Evolutionary conservation across 2,797 vertebrate species (phyloP), one percentile per base, ranked within the genome.

Genomic region (Delichon dasypus): DNA sequence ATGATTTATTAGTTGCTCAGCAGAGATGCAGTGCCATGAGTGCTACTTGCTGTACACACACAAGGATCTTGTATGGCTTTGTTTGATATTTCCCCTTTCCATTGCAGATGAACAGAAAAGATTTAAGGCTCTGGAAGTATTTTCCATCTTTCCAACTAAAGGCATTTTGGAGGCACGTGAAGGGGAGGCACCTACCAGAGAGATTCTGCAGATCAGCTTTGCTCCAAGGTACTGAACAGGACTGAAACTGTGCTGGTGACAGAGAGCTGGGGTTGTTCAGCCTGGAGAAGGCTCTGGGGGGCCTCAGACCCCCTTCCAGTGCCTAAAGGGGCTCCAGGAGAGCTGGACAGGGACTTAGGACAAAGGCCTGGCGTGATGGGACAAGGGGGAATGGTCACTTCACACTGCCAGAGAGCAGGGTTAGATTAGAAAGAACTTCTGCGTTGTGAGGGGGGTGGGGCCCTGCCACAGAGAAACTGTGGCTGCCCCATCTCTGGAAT

Each of bases 201-300:
- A 94, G 34, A 45, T 91, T 45, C 70, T 99, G 75, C 94, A 98
- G 94, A 97, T 99, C 97, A 97, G 93, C 96, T 99, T 99, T 96
- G 99, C 97, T 44, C 97, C 99, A 55, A 98, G 98, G 99, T 99
- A 98, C 23, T 13, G 62, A 27, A 12, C 48, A 14, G 45, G 27
- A 29, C 61, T 47, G 42, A 45, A 55, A 29, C 7, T 32, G 7
- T 36, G 30, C n/a, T 67, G 13, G 18, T 67, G 22, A 32, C 47
- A 54, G 66, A 60, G 9, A 51, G 19, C n/a, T 78, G 74, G 23
- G 13, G 5, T 25, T 78, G 34, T 27, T 66, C 45, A 60, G 34
- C 16, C 47, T 73, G 32, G 40, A 48, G 17, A 57, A 44, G 27
- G 66, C 13, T 72, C 58, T 22, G 27, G 19, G 36, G 36, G 57